Evolutionary conservation across 1,140 invertebrate species (phyloP).

Genomic region (Ips nitidus): DNA sequence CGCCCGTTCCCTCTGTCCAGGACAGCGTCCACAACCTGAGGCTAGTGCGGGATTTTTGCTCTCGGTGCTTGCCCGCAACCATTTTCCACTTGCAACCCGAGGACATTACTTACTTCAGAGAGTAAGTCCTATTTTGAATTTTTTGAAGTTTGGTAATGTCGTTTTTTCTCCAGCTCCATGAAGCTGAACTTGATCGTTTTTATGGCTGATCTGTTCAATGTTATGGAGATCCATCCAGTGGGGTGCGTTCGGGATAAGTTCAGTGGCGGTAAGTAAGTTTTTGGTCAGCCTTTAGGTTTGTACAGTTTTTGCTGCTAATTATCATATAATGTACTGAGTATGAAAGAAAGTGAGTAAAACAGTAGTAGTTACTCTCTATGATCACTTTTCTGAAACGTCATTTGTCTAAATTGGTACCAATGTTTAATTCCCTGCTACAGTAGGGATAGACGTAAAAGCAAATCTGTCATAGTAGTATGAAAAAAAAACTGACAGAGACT

Average conservation of each 20-base stretch:
- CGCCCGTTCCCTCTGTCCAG: constrained; percentile 62
- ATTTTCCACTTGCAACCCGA: constrained; percentile 95
- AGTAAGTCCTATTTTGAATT: constrained; percentile 58
- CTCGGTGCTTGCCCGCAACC: constrained; percentile 78
- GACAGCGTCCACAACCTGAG: constrained; percentile 95
- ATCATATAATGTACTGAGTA: neutral
- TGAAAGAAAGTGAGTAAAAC: neutral
- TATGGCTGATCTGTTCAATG: constrained; percentile 93
- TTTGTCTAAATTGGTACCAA: no score
- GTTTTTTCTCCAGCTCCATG: constrained; percentile 71
- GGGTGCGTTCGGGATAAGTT: constrained; percentile 73
- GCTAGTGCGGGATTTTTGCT: constrained; percentile 86
- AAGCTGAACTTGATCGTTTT: constrained; percentile 91
- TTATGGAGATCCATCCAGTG: constrained; percentile 90
- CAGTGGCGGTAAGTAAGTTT: constrained; percentile 54
- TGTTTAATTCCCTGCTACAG: no score
- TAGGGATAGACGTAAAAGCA: no score
- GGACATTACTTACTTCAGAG: constrained; percentile 93
- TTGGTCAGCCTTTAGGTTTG: neutral
- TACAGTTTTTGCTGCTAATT: no score
- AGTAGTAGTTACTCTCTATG: no score
- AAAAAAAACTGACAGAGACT: no score
- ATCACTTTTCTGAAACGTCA: no score
- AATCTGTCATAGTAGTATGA: no score
- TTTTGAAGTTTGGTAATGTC: neutral